Evolutionary conservation across 2,113 vertebrate genomes (phyloP).

Genomic region (Pelecanoides urinatrix): DNA sequence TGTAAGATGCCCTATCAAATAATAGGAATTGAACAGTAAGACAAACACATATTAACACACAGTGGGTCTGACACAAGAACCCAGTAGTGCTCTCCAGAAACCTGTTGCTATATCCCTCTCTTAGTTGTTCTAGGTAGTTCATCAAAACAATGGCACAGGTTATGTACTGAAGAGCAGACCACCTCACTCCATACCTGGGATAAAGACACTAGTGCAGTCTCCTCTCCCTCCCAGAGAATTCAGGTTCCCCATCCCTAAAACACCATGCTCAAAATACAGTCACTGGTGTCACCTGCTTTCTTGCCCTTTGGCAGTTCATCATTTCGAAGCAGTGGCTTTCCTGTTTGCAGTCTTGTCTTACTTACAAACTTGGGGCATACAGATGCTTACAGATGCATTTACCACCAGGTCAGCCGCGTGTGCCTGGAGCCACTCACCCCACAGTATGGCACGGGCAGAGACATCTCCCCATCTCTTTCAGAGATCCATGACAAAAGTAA

Average conservation of each 20-base stretch:
- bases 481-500: not conserved
- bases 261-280: not conserved
- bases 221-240: not conserved
- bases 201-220: not conserved
- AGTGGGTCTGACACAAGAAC: not conserved
- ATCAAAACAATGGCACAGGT: not conserved
- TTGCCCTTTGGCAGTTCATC: not conserved
- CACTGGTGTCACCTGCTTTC: not conserved
- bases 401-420: not conserved
- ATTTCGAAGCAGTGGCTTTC: not conserved
- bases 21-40: not conserved
- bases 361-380: not conserved
- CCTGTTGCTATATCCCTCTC: not conserved
- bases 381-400: not conserved
- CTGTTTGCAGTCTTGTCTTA: not conserved
- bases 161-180: not conserved
- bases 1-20: not conserved
- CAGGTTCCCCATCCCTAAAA: not conserved
- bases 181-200: not conserved
- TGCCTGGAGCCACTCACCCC: not conserved
- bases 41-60: not conserved
- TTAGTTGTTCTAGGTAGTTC: not conserved
- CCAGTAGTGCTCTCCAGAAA: not conserved
- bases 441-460: not conserved
- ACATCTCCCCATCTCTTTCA: not conserved